Base-by-base conservation (phyloP, 2,888 invertebrate species). In the Fabriciana adippe region DNA sequence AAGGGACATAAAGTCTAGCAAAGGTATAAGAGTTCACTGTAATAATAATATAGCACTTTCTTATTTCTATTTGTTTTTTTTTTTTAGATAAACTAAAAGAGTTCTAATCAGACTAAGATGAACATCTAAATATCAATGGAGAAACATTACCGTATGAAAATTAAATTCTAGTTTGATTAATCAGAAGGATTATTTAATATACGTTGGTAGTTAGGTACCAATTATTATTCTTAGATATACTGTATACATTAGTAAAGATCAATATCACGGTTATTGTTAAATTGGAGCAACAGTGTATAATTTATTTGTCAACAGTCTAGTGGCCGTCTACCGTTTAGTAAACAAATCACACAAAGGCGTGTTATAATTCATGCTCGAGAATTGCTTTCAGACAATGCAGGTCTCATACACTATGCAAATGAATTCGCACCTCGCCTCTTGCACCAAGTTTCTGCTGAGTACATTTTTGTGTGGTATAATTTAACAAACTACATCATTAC, bases 281-380 rank as follows among this genome's bases (percentile, higher is more conserved):
- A 61, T 51, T 61, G 35, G 61, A 3, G 51, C 61, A 61, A 35
- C 18, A 61, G 35, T 41, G 31, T 51, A 51, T 61, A 51, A 35
- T 35, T 61, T 67, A 67, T 73, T 73, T 73, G 73, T 72, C 73
- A 72, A 70, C 63, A 70, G 64, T 60, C 54, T 54, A 53, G 62
- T 41, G 57, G 53, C 56, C 69, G 71, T 65, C 72, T 71, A 65
- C 50, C 72, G 70, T 77, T 81, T 76, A 73, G 76, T 80, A 85
- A 86, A 84, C 81, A 84, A 70, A 70, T 67, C 65, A 66, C 61
- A 81, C 79, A 81, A 82, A 68, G 61, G 62, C 67, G 64, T 41
- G 35, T 70, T 62, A 55, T 70, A 59, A 64, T 67, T 65, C 57
- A 70, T 65, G 68, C 63, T 68, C 55, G 69, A 62, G 56, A 63